These are phyloP conservation scores for Boleophthalmus pectinirostris DNA, from an alignment of 2,113 vertebrate genomes.

Conservation along the genomic window DNA sequence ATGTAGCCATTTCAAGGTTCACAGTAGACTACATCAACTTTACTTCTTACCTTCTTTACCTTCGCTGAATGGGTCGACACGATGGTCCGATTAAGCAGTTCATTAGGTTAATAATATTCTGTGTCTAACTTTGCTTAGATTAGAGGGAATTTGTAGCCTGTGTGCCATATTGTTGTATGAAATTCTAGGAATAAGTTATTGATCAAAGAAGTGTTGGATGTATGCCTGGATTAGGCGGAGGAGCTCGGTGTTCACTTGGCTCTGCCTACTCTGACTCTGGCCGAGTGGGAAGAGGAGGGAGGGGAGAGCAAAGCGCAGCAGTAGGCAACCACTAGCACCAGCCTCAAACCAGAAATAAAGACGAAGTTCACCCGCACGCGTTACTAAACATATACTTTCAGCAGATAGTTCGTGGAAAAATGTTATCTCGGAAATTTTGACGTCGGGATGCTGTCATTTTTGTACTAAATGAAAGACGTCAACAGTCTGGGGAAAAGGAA, in stretches of 20 bases:
- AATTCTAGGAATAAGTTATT: background rate
- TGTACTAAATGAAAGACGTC: constrained; percentile 43
- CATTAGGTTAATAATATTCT: too few species aligned
- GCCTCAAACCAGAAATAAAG: constrained; percentile 61
- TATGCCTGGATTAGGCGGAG: background rate
- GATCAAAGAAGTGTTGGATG: constrained; percentile 61
- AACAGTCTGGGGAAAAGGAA: constrained; percentile 73
- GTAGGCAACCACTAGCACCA: constrained; percentile 59
- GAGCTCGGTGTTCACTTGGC: constrained; percentile 73
- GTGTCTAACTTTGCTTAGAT: too few species aligned
- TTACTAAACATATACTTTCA: constrained; percentile 37
- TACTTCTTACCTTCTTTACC: too few species aligned
- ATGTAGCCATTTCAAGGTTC: background rate
- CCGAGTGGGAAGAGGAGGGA: constrained; percentile 66
- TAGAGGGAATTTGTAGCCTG: too few species aligned
- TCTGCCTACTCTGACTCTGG: constrained; percentile 67
- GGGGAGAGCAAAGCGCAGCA: constrained; percentile 61
- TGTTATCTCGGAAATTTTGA: constrained; percentile 22
- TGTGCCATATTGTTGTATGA: too few species aligned
- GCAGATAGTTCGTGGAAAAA: constrained; percentile 16
- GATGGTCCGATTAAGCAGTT: too few species aligned
- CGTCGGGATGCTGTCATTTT: constrained; percentile 23
- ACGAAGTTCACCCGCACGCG: constrained; percentile 51
- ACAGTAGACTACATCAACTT: too few species aligned
- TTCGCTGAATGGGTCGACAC: too few species aligned